phyloP scores from a whole-genome alignment of 1,140 invertebrate species.

The Sitobion miscanthi region DNA sequence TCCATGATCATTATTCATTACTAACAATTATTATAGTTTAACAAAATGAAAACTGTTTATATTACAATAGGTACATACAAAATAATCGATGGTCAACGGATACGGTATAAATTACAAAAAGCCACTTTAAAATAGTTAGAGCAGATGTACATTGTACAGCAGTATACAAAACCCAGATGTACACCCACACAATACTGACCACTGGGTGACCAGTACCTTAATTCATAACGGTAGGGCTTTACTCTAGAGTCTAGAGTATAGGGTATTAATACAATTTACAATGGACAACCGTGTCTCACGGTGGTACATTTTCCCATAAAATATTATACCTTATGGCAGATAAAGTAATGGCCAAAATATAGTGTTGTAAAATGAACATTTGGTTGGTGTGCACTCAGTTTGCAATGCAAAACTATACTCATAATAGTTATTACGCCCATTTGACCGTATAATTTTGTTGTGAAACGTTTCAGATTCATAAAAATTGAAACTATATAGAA shows the following conservation, averaged over 20 bases:
- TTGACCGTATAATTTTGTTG: slow-evolving; percentile 2
- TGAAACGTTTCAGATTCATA: background rate
- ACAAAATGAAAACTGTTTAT: background rate
- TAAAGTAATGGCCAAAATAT: background rate
- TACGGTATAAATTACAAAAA: background rate
- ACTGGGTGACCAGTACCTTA: background rate
- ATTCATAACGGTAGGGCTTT: slow-evolving; percentile 23
- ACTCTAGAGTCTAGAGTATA: background rate
- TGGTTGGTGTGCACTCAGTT: background rate
- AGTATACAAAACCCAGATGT: background rate
- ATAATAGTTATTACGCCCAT: background rate
- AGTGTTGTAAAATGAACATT: background rate
- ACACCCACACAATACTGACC: slow-evolving; percentile 27
- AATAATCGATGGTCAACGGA: background rate
- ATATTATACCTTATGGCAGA: background rate
- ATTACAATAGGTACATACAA: background rate
- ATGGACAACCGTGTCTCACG: background rate
- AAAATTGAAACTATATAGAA: background rate
- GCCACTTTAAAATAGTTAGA: slow-evolving; percentile 8
- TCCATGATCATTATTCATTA: background rate
- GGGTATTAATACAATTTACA: background rate
- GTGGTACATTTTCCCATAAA: background rate
- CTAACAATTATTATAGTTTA: background rate
- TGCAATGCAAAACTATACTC: background rate
- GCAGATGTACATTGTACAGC: slow-evolving; percentile 11